Percentiles rank a stretch among this genome's conserved stretches.
phyloP scores from a whole-genome alignment of 2,888 invertebrate genomes.

The Andrena minutula region DNA sequence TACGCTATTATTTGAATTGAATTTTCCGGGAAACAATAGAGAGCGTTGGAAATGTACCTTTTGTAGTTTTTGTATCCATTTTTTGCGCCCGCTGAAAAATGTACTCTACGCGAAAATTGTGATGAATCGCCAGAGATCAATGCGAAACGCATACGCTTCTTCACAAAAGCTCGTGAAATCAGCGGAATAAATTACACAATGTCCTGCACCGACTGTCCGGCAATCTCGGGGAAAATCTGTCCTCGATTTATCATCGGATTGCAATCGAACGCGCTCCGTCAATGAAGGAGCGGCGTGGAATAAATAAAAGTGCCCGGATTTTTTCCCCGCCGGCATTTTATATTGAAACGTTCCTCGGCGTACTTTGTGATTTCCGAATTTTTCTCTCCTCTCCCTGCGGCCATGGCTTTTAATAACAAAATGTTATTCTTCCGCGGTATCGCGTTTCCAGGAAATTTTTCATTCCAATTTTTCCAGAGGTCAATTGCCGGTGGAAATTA shows the following conservation, averaged over 20 bases:
- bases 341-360: not conserved
- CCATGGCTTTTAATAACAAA: not conserved
- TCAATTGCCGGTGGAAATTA: not conserved
- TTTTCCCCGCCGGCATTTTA: not conserved
- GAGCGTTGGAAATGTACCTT: not conserved
- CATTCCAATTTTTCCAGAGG: not conserved
- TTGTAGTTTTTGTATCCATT: not conserved
- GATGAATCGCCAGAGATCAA: slow-evolving; percentile 21
- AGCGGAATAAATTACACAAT: slow-evolving; percentile 7
- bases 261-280: slow-evolving; percentile 4
- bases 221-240: not conserved
- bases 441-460: not conserved
- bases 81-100: slow-evolving; percentile 21
- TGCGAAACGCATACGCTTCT: not conserved
- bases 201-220: slow-evolving; percentile 19
- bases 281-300: not conserved
- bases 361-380: not conserved
- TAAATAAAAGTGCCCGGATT: slow-evolving; percentile 9
- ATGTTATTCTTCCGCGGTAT: slow-evolving; percentile 5
- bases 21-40: not conserved
- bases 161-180: slow-evolving; percentile 10
- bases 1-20: not conserved
- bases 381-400: not conserved
- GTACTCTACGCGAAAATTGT: not conserved
- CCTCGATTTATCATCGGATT: slow-evolving; percentile 13